Conservation (phyloP, 1,140 invertebrate species). For the Calliphora vicina region DNA sequence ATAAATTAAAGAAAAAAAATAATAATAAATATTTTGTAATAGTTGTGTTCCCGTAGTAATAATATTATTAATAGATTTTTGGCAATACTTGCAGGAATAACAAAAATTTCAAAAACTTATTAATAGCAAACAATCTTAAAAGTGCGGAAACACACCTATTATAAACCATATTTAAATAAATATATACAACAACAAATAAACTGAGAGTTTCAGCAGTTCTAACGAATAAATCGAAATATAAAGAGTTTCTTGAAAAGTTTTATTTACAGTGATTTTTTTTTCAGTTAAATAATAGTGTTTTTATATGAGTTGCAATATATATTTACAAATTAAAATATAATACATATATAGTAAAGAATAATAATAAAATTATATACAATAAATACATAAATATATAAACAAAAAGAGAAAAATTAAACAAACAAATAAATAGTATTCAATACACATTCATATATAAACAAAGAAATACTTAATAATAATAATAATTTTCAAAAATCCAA, state of each 20-base stretch:
- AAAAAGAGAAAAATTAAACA: background rate
- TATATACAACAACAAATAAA: background rate
- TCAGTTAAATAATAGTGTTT: background rate
- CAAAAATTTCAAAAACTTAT: no score
- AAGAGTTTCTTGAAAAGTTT: background rate
- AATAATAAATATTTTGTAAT: no score
- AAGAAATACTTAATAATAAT: background rate
- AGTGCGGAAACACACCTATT: no score
- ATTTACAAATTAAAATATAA: background rate
- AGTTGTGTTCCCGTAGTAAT: no score
- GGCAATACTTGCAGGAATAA: no score
- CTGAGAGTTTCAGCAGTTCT: constrained; percentile 12
- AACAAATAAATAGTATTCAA: background rate
- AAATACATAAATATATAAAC: background rate
- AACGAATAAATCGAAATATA: constrained; percentile 4
- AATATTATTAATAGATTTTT: no score
- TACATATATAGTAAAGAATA: background rate
- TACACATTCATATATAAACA: constrained; percentile 13
- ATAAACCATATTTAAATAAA: no score
- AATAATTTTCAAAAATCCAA: no score
- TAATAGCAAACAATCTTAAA: no score
- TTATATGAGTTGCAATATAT: constrained; percentile 16
- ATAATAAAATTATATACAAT: constrained; percentile 2
- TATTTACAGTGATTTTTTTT: background rate
- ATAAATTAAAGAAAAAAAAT: no score